Percentiles rank a stretch among this genome's conserved stretches.
Evolutionary conservation across 2,888 invertebrate genomes (phyloP).

Genomic region (Epirrhoe tristata): DNA sequence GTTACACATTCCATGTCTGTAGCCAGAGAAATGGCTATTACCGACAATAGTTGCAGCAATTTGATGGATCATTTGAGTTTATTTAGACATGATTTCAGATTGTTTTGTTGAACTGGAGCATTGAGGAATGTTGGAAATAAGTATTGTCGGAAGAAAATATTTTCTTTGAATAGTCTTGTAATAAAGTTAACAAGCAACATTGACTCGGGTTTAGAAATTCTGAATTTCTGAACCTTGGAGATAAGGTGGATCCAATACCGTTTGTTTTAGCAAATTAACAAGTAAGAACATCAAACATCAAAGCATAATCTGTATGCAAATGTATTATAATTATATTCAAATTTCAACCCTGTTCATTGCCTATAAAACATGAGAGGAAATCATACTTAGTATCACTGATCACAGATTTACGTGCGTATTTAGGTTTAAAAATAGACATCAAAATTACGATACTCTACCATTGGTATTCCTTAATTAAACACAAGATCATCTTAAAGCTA

Average conservation of each 20-base stretch:
- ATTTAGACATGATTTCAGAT: conserved; percentile 40
- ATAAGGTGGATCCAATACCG: conserved; percentile 61
- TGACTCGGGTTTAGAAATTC: not conserved
- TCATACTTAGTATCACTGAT: not conserved
- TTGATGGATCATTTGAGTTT: conserved; percentile 46
- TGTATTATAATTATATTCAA: conserved; percentile 82
- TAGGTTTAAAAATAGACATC: not conserved
- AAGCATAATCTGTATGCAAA: conserved; percentile 72
- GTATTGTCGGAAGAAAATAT: conserved; percentile 1
- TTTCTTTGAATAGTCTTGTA: not conserved
- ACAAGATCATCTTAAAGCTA: not conserved
- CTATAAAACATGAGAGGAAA: conserved; percentile 68
- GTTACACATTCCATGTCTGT: conserved; percentile 39
- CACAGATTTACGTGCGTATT: not conserved
- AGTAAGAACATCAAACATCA: too few species aligned
- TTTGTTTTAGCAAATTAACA: conserved; percentile 82
- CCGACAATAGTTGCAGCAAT: conserved; percentile 52
- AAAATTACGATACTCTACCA: not conserved
- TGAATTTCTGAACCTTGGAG: too few species aligned
- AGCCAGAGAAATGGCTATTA: conserved; percentile 58
- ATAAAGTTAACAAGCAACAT: not conserved
- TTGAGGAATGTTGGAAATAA: conserved; percentile 32
- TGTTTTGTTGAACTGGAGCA: conserved; percentile 43
- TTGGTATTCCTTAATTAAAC: too few species aligned
- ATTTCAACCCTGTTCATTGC: conserved; percentile 76